A percentile compares a stretch with the other conserved stretches of the same genome.
Conservation (phyloP, 2,888 invertebrate genomes). For the Diadegma fenestrale region DNA sequence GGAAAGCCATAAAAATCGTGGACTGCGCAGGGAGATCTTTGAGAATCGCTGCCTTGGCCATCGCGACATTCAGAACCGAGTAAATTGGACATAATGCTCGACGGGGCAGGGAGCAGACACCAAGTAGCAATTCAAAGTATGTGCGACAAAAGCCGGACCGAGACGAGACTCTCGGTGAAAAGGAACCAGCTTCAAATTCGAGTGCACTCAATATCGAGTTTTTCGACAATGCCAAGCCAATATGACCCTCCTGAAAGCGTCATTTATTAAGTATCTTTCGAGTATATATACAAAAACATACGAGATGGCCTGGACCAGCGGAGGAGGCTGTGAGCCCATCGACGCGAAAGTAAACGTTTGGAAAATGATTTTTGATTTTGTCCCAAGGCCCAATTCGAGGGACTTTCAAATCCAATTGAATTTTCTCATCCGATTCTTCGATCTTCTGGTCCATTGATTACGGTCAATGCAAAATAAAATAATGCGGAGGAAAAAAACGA, state of each 20-base stretch:
- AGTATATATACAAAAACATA: conserved; percentile 17
- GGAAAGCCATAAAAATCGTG: conserved; percentile 25
- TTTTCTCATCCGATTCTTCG: background rate
- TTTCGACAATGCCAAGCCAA: conserved; percentile 79
- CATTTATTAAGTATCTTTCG: conserved; percentile 77
- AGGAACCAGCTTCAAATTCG: conserved; percentile 78
- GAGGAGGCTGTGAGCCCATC: conserved; percentile 1
- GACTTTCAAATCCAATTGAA: conserved; percentile 36
- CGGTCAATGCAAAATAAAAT: background rate
- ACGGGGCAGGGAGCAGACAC: conserved; percentile 58
- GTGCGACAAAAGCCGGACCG: conserved; percentile 75
- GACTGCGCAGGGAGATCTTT: background rate
- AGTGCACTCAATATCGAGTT: conserved; percentile 83
- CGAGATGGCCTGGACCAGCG: background rate
- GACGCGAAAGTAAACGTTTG: conserved; percentile 66
- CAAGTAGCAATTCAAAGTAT: conserved; percentile 74
- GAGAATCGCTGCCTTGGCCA: conserved; percentile 72
- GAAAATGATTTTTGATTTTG: conserved; percentile 70
- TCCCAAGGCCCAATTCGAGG: conserved; percentile 46
- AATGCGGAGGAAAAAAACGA: background rate
- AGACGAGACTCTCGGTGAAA: conserved; percentile 78
- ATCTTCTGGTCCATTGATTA: conserved; percentile 62
- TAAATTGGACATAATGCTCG: conserved; percentile 73
- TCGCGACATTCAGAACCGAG: conserved; percentile 64
- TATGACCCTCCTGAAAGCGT: conserved; percentile 81